Base-by-base conservation (phyloP, 2,888 invertebrate species). In the Dendrolimus houi region DNA sequence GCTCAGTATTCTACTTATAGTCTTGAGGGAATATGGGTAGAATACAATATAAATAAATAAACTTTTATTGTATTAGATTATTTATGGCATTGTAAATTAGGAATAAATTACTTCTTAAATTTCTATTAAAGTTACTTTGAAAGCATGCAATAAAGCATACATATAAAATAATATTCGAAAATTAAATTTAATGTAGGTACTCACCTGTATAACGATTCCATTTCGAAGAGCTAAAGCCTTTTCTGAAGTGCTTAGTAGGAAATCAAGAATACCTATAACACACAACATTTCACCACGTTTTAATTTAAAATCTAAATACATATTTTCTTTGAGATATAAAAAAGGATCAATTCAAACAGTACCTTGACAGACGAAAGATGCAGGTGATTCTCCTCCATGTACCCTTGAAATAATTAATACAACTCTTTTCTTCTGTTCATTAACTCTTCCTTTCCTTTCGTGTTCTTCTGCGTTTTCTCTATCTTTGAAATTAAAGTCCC, bases 351-450 rank as follows among this genome's bases (percentile, higher is more conserved):
- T 29, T 29, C 6, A 29, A 29, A 8, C 9, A 13, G 17, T 57
- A 94, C 95, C 96, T 94, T 99, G 98, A 79, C 98, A 97, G 53
- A 99, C 96, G 87, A 94, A 98, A 12, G 98, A 99, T 2, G 98
- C 93, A 0, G 99, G 98, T 0, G 98, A 95, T 81, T 99, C 99
- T 6, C 98, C 98, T 0, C 98, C 97, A 84, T 99, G 98, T 14
- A 96, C 93, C 66, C 99, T 92, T 8, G 97, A 96, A 65, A 99
- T 92, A 56, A 99, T 93, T 42, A 97, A 94, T 41, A 99, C 95
- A 8, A 97, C 94, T 3, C 89, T 71, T 68, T 82, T 86, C 66
- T 86, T 87, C 6, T 66, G 59, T 2, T 79, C 78, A 1, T 54
- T 64, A 1, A 57, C 55, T 74, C 95, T 94, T 65, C 94, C 89